Conservation (phyloP, 2,113 vertebrate species). For the Verasper variegatus region DNA sequence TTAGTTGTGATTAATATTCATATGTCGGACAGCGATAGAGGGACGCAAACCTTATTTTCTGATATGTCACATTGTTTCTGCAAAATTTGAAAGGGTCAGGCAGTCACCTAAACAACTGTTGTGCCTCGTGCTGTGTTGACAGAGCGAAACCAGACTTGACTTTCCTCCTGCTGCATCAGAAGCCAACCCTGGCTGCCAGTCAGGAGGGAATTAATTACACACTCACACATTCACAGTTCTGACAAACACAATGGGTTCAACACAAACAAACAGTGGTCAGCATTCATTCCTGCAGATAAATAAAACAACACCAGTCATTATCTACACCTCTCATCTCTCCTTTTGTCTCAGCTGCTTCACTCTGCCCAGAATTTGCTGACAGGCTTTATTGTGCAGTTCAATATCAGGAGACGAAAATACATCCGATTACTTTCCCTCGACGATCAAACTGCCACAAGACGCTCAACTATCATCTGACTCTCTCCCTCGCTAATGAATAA, state of each 20-base stretch:
- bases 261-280: slow-evolving; percentile 75
- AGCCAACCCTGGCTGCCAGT: slow-evolving; percentile 44
- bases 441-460: slow-evolving; percentile 27
- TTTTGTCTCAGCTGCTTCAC: slow-evolving; percentile 58
- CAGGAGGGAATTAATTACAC: slow-evolving; percentile 69
- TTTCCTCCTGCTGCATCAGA: slow-evolving; percentile 29
- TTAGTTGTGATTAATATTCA: background rate
- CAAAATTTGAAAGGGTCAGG: slow-evolving; percentile 13
- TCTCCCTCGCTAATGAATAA: slow-evolving; percentile 52
- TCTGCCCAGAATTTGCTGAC: slow-evolving; percentile 71
- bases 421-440: slow-evolving; percentile 25
- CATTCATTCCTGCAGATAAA: slow-evolving; percentile 61
- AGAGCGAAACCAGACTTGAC: slow-evolving; percentile 16
- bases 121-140: slow-evolving; percentile 15
- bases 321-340: slow-evolving; percentile 61
- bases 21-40: background rate
- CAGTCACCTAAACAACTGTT: slow-evolving; percentile 27
- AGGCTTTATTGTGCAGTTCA: slow-evolving; percentile 36
- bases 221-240: slow-evolving; percentile 63
- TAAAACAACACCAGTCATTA: slow-evolving; percentile 71
- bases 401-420: slow-evolving; percentile 36
- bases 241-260: slow-evolving; percentile 66
- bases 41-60: background rate
- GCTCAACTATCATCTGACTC: slow-evolving; percentile 41
- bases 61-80: slow-evolving; percentile 1